Evolutionary conservation across 2,113 vertebrate genomes (phyloP).

Genomic region (Benitochromis conjunctus): DNA sequence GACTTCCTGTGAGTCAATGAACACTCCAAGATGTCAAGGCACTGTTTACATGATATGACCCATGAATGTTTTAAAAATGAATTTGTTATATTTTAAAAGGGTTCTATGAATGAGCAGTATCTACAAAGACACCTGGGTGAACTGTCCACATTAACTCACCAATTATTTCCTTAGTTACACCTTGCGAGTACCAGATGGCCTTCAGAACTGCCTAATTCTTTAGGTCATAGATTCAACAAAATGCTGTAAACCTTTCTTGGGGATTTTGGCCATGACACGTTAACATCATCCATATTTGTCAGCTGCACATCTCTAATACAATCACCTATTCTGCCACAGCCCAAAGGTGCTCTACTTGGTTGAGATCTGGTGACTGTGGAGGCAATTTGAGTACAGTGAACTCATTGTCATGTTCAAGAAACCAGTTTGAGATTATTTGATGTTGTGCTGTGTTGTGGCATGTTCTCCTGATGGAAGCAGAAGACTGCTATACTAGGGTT

Average conservation of each 20-base stretch:
- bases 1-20: neutral
- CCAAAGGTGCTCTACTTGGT: neutral
- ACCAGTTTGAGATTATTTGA: neutral
- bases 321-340: neutral
- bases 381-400: neutral
- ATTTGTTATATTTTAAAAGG: neutral
- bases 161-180: neutral
- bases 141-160: neutral
- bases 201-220: neutral
- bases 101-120: neutral
- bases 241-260: neutral
- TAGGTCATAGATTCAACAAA: neutral
- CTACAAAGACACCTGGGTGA: neutral
- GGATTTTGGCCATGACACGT: neutral
- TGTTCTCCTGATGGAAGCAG: neutral
- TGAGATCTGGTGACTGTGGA: neutral
- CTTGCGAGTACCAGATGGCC: neutral
- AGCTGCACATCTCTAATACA: neutral
- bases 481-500: neutral
- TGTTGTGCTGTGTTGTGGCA: neutral
- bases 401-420: neutral
- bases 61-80: neutral
- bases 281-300: neutral
- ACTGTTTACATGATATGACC: neutral
- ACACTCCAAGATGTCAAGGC: neutral